Base-by-base conservation (phyloP, 2,113 vertebrate species). In the Sporophila hypoxantha region DNA sequence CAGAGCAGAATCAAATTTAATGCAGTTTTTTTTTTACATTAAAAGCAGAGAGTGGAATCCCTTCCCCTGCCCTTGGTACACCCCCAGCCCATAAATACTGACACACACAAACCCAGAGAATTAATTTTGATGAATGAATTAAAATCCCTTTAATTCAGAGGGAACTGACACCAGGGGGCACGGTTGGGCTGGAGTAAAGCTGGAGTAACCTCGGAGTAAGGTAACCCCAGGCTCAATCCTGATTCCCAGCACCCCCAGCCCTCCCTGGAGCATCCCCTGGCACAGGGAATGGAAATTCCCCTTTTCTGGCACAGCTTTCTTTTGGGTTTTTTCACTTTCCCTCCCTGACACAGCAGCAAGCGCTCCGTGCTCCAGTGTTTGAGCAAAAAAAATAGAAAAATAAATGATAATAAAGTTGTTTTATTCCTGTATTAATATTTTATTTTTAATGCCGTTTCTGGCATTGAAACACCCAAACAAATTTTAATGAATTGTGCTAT, bases 121-220 rank as follows among this genome's bases (percentile, higher is more conserved):
- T 25, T 7, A 4, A 47, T 25, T 5, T 14, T 0, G 14, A 47
- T 47, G 2, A 12, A 46, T 47, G 14, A 23, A 47, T 47, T 23
- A 23, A 42, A 55, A 69, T 17, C 23, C 9, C 26, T 46, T 10
- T 2, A 1, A 5, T 27, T 21, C 42, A 37, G 57, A 55, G 67
- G 49, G 49, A n/a, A 53, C 55, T 61, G 14, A 49, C 90, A 92
- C 80, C 37, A 88, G 88, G 75, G 91, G 91, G 87, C 88, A 91
- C 5, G 68, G 75, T 44, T 21, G 30, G 30, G 61, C 61, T 90
- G 86, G 16, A 4, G 82, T 27, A 60, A 60, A 36, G 12, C 17
- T 0, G 7, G 2, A 8, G 49, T 29, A 50, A 50, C 26, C 26
- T 17, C 7, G 47, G 5, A 68, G 55, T 8, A 50, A n/a, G n/a